A percentile compares a stretch with the other conserved stretches of the same genome.
Conservation (phyloP, 2,888 invertebrate species). For the Agrochola lychnidis region DNA sequence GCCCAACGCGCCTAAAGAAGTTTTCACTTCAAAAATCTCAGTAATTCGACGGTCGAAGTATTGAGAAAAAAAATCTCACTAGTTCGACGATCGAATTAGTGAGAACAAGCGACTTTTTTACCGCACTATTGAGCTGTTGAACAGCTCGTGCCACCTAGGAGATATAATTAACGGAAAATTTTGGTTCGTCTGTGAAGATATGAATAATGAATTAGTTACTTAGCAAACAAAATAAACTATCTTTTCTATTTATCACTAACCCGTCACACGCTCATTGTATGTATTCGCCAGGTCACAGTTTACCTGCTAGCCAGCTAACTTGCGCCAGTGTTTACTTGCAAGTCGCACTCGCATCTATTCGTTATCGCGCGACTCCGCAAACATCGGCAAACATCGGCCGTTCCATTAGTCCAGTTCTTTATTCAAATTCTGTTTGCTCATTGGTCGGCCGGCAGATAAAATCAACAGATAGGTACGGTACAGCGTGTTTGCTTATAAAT, state of each 20-base stretch:
- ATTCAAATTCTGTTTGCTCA: constrained; percentile 74
- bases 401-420: constrained; percentile 73
- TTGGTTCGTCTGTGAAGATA: neutral
- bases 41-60: no score
- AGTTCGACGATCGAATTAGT: no score
- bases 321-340: constrained; percentile 81
- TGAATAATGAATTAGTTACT: constrained; percentile 41
- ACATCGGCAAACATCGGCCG: constrained; percentile 68
- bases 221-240: constrained; percentile 16
- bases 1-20: no score
- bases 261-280: constrained; percentile 58
- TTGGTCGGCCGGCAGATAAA: constrained; percentile 71
- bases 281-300: constrained; percentile 75
- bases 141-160: neutral
- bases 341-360: constrained; percentile 69
- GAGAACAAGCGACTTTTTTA: neutral
- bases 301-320: constrained; percentile 72
- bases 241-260: constrained; percentile 56
- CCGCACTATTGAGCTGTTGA: neutral
- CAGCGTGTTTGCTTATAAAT: constrained; percentile 69
- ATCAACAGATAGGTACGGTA: constrained; percentile 68
- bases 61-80: no score
- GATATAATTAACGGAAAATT: neutral
- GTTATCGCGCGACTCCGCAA: constrained; percentile 70
- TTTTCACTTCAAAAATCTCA: no score